Evolutionary conservation across 2,113 vertebrate species (phyloP).

Genomic region (Gymnarchus niloticus): DNA sequence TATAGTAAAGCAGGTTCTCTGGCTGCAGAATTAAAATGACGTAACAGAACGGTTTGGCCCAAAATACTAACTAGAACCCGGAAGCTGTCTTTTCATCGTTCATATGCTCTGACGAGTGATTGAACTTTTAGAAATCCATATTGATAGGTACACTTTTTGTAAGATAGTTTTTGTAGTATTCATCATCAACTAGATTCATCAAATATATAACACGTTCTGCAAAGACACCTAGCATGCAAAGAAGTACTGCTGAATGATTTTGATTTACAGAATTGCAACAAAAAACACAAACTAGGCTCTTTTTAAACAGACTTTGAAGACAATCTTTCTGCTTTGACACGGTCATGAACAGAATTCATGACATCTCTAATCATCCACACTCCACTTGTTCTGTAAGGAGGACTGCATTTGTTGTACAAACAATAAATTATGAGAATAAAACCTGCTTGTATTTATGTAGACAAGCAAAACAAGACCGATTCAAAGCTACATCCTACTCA

Average conservation of each 20-base stretch:
- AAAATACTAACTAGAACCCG: too few relatives aligned
- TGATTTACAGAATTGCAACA: too few relatives aligned
- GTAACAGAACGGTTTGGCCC: not conserved
- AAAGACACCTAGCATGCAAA: not conserved
- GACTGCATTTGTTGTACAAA: not conserved
- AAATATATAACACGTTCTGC: not conserved
- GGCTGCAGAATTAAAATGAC: constrained; percentile 52
- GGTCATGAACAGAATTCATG: too few relatives aligned
- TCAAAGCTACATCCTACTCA: not conserved
- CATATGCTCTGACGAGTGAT: not conserved
- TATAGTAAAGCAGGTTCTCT: constrained; percentile 81
- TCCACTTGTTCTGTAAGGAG: too few relatives aligned
- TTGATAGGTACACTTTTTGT: not conserved
- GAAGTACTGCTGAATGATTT: not conserved
- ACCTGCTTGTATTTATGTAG: too few relatives aligned
- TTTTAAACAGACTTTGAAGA: too few relatives aligned
- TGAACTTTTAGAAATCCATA: not conserved
- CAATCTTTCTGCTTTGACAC: too few relatives aligned
- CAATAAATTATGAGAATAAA: too few relatives aligned
- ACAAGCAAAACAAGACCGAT: too few relatives aligned
- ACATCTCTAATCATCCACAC: too few relatives aligned
- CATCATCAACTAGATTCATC: not conserved
- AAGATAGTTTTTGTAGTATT: not conserved
- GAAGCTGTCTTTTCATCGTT: not conserved
- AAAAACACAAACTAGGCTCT: too few relatives aligned